Base-by-base conservation (phyloP, 1,140 invertebrate genomes). In the Solenopsis invicta region DNA sequence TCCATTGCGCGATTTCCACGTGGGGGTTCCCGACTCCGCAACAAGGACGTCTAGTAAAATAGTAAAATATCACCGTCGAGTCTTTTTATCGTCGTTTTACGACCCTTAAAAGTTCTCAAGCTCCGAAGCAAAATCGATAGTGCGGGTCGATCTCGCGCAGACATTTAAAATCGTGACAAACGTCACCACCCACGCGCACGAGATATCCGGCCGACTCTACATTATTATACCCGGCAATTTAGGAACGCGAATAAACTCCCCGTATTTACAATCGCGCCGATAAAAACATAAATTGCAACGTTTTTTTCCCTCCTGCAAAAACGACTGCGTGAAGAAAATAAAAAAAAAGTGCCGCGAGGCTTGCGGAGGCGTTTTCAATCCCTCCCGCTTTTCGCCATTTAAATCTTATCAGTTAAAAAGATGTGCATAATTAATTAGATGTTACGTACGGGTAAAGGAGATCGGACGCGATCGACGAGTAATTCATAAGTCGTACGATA, bases 161-260 rank as follows among this genome's bases (percentile, higher is more conserved):
- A 80, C 87, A 85, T 86, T 91, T 90, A 91, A 91, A 89, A 89
- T 76, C 87, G 89, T 91, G 87, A 91, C 90, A 91, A 91, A 91
- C 78, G 85, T 90, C 89, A 87, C 81, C 90, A 85, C 90, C 90
- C 88, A 91, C 90, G 87, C 85, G 13, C 64, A 52, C 81, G 16
- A 69, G 89, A 90, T 90, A 90, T 80, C 89, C 62, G 66, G 72
- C 62, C 87, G 82, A 67, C 66, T 84, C 82, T 87, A 77, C 77
- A 82, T 90, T 85, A 85, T 88, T 81, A 61, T 88, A 34, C 74
- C 37, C 37, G 62, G 75, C 87, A 61, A 90, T 91, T 90, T 91
- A 90, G 89, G 50, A 67, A 84, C 64, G 87, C 61, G 82, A 90
- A 90, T 91, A 91, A 91, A 91, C 86, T 87, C 62, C 78, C 29